These are phyloP conservation scores for Papilio polyxenes DNA, from an alignment of 1,140 invertebrate genomes.

Conservation along the genomic window DNA sequence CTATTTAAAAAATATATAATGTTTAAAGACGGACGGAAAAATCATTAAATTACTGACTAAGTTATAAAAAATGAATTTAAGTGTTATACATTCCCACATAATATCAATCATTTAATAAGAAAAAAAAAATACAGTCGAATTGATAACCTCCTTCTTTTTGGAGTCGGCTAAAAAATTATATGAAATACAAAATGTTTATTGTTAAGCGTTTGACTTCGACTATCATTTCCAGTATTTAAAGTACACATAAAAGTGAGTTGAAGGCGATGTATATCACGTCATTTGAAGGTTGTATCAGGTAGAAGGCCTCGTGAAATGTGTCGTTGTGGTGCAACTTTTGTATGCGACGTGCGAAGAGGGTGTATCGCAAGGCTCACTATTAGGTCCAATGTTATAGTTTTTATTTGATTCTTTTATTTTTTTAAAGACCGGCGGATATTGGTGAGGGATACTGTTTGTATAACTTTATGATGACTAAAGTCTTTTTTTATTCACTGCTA, in stretches of 20 bases:
- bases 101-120: too few relatives aligned
- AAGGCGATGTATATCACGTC: slow-evolving; percentile 53
- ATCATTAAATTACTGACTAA: too few relatives aligned
- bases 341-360: slow-evolving; percentile 71
- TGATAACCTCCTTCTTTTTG: too few relatives aligned
- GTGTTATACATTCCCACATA: too few relatives aligned
- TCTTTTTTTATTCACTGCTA: background rate
- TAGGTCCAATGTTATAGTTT: slow-evolving; percentile 62
- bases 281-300: slow-evolving; percentile 67
- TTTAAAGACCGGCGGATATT: slow-evolving; percentile 19
- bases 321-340: slow-evolving; percentile 77
- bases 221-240: slow-evolving; percentile 55
- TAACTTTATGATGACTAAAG: slow-evolving; percentile 6
- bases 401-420: slow-evolving; percentile 51
- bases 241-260: slow-evolving; percentile 53
- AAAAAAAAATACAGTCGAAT: too few relatives aligned
- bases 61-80: too few relatives aligned
- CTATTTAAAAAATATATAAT: too few relatives aligned
- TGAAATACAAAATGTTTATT: slow-evolving; percentile 42
- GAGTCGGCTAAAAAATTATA: too few relatives aligned
- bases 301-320: slow-evolving; percentile 76
- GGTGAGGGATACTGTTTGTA: slow-evolving; percentile 6
- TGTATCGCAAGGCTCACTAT: slow-evolving; percentile 65
- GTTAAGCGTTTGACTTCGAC: slow-evolving; percentile 54
- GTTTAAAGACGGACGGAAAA: too few relatives aligned